These are phyloP conservation scores for Clusia tigrina DNA, from an alignment of 2,888 invertebrate species.

Conservation along the genomic window DNA sequence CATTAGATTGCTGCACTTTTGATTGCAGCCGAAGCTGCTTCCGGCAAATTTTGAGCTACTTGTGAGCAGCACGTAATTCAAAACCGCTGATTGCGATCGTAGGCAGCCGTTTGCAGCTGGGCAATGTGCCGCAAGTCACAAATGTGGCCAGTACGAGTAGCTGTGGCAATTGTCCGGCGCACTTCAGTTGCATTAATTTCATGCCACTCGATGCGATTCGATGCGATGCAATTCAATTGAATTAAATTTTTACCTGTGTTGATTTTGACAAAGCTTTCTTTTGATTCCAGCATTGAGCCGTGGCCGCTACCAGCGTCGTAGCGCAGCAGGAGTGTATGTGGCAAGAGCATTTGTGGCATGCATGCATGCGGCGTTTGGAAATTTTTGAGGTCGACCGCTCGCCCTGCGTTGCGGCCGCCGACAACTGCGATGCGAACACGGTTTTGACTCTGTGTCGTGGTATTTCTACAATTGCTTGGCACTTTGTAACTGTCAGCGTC, in stretches of 20 bases:
- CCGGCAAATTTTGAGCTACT: neutral
- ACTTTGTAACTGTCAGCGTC: slow-evolving; percentile 62
- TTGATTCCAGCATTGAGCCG: slow-evolving; percentile 28
- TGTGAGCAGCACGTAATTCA: neutral
- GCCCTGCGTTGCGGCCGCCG: slow-evolving; percentile 46
- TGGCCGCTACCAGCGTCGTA: slow-evolving; percentile 16
- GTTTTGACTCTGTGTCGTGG: slow-evolving; percentile 29
- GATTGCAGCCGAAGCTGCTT: too few species aligned
- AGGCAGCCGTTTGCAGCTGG: slow-evolving; percentile 7
- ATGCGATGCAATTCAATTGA: too few species aligned
- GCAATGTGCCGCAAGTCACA: neutral
- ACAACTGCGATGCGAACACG: slow-evolving; percentile 27
- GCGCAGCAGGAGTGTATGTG: slow-evolving; percentile 31
- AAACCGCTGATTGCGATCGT: slow-evolving; percentile 19
- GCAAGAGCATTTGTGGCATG: slow-evolving; percentile 35
- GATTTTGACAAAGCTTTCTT: slow-evolving; percentile 38
- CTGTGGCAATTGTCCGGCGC: slow-evolving; percentile 35
- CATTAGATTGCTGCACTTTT: too few species aligned
- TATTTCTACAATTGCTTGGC: slow-evolving; percentile 57
- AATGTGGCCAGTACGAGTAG: slow-evolving; percentile 26
- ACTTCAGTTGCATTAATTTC: slow-evolving; percentile 42
- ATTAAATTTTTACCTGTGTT: slow-evolving; percentile 30
- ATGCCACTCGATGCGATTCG: too few species aligned
- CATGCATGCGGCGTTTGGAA: slow-evolving; percentile 6
- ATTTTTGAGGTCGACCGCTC: slow-evolving; percentile 33